phyloP scores from a whole-genome alignment of 1,140 invertebrate genomes.

The Dolichoris vasculosae region DNA sequence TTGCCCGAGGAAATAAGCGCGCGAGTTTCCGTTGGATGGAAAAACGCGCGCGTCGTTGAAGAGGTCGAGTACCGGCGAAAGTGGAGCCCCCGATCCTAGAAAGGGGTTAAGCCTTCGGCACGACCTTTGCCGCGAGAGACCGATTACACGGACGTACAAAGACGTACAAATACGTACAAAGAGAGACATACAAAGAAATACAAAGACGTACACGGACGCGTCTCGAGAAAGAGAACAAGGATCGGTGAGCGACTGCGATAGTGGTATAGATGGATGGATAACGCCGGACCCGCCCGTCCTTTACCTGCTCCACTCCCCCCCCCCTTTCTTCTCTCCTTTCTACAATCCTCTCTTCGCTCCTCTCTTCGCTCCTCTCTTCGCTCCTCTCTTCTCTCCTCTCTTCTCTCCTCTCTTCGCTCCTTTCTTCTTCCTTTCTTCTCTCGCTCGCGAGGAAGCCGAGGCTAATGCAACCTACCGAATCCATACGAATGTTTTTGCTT shows the following conservation, averaged over 20 bases:
- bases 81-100: not conserved
- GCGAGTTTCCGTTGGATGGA: not conserved
- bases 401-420: not conserved
- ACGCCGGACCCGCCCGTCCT: not conserved
- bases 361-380: not conserved
- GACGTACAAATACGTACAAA: not conserved
- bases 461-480: not conserved
- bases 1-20: not conserved
- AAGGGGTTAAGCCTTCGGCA: conserved; percentile 22
- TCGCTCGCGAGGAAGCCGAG: not conserved
- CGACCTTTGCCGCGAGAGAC: conserved; percentile 20
- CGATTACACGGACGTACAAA: not conserved
- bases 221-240: conserved; percentile 33
- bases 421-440: not conserved
- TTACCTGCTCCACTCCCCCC: not conserved
- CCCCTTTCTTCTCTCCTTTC: not conserved
- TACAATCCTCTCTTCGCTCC: too few species aligned
- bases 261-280: conserved; percentile 40
- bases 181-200: not conserved
- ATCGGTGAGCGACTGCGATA: conserved; percentile 2
- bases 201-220: not conserved
- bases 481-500: conserved; percentile 5
- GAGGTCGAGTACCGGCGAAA: conserved; percentile 9
- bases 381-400: not conserved
- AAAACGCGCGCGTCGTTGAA: not conserved